Conservation (phyloP, 2,797 vertebrate genomes). For the Manis javanica region DNA sequence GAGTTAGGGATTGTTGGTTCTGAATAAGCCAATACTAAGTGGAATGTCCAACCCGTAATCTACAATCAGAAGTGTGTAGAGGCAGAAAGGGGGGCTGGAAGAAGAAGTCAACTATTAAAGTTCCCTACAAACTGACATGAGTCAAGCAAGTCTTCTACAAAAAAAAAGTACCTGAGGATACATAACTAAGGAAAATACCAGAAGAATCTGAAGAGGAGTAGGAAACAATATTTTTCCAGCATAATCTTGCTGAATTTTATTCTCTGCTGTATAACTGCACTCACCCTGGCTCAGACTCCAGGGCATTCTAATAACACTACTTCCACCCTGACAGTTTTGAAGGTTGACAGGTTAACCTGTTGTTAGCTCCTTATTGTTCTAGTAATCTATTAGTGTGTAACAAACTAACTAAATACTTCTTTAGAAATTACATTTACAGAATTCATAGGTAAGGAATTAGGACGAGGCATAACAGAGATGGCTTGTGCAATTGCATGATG, state of each 20-base stretch:
- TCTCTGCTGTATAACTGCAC: background rate
- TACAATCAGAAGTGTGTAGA: background rate
- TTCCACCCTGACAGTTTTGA: background rate
- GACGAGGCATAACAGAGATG: background rate
- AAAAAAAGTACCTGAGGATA: background rate
- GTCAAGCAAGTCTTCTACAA: background rate
- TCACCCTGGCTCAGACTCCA: background rate
- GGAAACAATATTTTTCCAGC: background rate
- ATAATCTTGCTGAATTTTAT: background rate
- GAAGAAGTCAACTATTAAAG: background rate
- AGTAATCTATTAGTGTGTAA: background rate
- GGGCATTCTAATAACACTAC: too few species aligned
- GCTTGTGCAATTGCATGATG: background rate
- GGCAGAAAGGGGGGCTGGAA: background rate
- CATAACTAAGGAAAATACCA: background rate
- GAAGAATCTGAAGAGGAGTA: background rate
- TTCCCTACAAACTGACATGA: background rate
- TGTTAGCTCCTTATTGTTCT: background rate
- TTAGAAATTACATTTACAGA: background rate
- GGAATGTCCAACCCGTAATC: background rate
- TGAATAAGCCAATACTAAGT: background rate
- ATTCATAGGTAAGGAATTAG: background rate
- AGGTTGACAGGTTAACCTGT: background rate
- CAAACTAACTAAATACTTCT: background rate
- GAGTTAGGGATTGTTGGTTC: background rate